These are phyloP conservation scores for Chironomus striatipennis DNA, from an alignment of 1,140 invertebrate genomes.

Conservation along the genomic window DNA sequence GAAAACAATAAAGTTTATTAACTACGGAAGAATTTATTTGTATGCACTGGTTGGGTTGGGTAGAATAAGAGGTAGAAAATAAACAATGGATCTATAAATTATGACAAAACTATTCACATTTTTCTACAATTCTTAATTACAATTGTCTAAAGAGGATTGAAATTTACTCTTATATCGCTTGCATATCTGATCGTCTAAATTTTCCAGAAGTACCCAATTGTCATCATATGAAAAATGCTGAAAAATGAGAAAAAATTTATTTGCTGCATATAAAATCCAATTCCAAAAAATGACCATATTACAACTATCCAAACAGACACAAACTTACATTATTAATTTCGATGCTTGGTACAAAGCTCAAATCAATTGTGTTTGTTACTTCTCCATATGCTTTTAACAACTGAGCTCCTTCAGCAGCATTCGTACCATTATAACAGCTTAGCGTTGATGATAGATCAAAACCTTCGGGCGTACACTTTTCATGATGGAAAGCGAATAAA, in stretches of 20 bases:
- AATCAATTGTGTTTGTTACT: slow-evolving; percentile 30
- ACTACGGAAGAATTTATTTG: neutral
- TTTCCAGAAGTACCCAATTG: neutral
- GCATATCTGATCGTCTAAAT: neutral
- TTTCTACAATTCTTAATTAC: neutral
- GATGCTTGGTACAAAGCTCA: slow-evolving; percentile 37
- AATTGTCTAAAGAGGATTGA: neutral
- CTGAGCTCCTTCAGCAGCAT: slow-evolving; percentile 31
- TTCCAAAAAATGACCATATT: neutral
- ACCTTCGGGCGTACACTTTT: neutral
- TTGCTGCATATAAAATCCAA: neutral
- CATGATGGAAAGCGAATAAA: neutral
- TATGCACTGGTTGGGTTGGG: neutral
- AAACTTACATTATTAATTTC: slow-evolving; percentile 33
- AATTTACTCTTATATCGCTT: neutral
- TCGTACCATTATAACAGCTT: slow-evolving; percentile 24
- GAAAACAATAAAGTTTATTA: neutral
- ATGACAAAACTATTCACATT: neutral
- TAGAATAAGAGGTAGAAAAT: neutral
- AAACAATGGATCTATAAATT: neutral
- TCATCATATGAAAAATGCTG: neutral
- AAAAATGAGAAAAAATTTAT: neutral
- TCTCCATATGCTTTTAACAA: slow-evolving; percentile 33
- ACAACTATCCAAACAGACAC: too few relatives aligned
- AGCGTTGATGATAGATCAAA: neutral